phyloP scores from a whole-genome alignment of 37 sponge, comb jelly and placozoan genomes.

The Spongilla lacustris region DNA sequence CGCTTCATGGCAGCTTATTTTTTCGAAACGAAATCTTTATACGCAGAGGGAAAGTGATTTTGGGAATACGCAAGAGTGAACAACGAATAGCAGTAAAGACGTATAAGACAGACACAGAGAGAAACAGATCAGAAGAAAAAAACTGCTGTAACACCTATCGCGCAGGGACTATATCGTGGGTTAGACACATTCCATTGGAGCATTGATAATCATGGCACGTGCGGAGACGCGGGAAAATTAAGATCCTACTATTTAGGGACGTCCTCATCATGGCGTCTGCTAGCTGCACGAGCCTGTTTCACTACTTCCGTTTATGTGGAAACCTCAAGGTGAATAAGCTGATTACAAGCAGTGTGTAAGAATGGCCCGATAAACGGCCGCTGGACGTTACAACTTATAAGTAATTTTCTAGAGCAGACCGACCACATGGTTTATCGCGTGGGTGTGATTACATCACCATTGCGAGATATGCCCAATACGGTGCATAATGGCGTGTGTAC shows the following conservation, averaged over 20 bases:
- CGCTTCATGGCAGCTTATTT: conserved; percentile 71
- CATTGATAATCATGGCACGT: not conserved
- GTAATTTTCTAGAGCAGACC: no score
- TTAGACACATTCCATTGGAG: conserved; percentile 6
- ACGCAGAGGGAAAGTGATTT: no score
- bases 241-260: not conserved
- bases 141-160: not conserved
- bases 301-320: conserved; percentile 78
- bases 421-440: not conserved
- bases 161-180: not conserved
- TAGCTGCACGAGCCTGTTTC: conserved; percentile 29
- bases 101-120: not conserved
- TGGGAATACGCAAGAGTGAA: not conserved
- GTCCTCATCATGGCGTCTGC: conserved; percentile 7
- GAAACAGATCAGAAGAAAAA: conserved; percentile 13
- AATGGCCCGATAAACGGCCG: not conserved
- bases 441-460: not conserved
- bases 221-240: not conserved
- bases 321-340: conserved; percentile 67
- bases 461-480: not conserved
- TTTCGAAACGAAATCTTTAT: not conserved
- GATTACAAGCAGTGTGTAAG: not conserved
- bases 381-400: not conserved
- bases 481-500: not conserved
- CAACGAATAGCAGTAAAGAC: not conserved